These are phyloP conservation scores for Gymnobelideus leadbeateri DNA, from an alignment of 2,113 vertebrate species.

Conservation along the genomic window DNA sequence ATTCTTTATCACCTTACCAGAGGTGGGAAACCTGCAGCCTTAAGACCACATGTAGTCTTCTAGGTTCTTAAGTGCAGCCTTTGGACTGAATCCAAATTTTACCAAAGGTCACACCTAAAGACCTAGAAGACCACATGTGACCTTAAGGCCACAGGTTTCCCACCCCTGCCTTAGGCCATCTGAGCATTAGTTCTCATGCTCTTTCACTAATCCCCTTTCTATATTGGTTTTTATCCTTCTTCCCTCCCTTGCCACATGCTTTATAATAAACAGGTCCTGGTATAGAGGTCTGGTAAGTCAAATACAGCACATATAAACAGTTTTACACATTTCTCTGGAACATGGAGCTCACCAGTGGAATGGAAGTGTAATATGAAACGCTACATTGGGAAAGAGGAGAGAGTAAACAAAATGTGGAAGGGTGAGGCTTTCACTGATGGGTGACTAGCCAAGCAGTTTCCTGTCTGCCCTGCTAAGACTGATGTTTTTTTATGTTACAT, in stretches of 20 bases:
- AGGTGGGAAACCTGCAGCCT: too few species aligned
- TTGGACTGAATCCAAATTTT: too few species aligned
- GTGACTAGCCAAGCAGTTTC: conserved; percentile 76
- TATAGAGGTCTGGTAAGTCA: conserved; percentile 36
- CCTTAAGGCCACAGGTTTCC: too few species aligned
- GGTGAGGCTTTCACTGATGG: conserved; percentile 73
- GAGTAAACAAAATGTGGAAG: conserved; percentile 78
- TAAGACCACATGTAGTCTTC: too few species aligned
- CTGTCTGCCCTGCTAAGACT: conserved; percentile 63
- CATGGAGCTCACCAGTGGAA: conserved; percentile 42
- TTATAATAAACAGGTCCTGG: conserved; percentile 43
- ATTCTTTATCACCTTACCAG: background rate
- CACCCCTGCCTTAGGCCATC: too few species aligned
- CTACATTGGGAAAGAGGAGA: conserved; percentile 77
- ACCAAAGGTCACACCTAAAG: too few species aligned
- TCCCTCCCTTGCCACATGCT: background rate
- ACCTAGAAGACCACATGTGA: too few species aligned
- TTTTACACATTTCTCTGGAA: conserved; percentile 54
- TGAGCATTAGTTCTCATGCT: background rate
- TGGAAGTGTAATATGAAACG: conserved; percentile 76
- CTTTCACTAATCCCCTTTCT: background rate
- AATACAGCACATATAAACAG: background rate
- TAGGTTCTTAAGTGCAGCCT: too few species aligned
- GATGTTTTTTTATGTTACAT: conserved; percentile 6
- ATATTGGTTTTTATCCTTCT: background rate